phyloP scores from a whole-genome alignment of 2,888 invertebrate species.

The Cosmopolites sordidus region DNA sequence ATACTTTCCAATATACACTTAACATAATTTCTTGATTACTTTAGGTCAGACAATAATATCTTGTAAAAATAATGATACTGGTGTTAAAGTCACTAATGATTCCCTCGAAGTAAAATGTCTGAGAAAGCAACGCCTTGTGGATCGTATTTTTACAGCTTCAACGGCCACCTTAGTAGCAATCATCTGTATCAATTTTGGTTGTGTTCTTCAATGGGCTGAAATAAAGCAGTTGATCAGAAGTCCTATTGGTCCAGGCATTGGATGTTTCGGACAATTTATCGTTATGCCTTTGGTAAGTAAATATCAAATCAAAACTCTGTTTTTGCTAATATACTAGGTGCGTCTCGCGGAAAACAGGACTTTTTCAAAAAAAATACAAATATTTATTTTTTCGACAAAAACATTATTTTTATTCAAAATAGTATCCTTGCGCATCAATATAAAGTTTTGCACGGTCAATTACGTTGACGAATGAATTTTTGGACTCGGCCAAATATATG shows the following conservation, averaged over 20 bases:
- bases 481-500: too few relatives aligned
- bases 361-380: too few relatives aligned
- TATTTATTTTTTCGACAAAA: too few relatives aligned
- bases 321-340: background rate
- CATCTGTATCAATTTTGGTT: constrained; percentile 87
- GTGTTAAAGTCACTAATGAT: constrained; percentile 31
- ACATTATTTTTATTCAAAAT: too few relatives aligned
- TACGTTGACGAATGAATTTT: too few relatives aligned
- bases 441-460: too few relatives aligned
- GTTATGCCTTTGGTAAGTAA: constrained; percentile 78
- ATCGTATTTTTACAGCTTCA: constrained; percentile 68
- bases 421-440: too few relatives aligned
- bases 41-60: constrained; percentile 38
- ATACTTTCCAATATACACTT: too few relatives aligned
- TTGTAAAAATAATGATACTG: constrained; percentile 29
- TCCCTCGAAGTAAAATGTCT: constrained; percentile 34
- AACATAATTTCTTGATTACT: constrained; percentile 9
- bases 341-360: too few relatives aligned
- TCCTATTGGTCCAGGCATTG: constrained; percentile 75
- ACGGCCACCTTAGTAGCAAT: constrained; percentile 73
- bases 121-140: constrained; percentile 57
- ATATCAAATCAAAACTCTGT: background rate
- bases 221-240: constrained; percentile 61
- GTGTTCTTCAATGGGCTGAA: constrained; percentile 74
- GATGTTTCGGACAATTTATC: constrained; percentile 72